Base-by-base conservation (phyloP, 2,888 invertebrate genomes). In the Diadegma fenestrale region DNA sequence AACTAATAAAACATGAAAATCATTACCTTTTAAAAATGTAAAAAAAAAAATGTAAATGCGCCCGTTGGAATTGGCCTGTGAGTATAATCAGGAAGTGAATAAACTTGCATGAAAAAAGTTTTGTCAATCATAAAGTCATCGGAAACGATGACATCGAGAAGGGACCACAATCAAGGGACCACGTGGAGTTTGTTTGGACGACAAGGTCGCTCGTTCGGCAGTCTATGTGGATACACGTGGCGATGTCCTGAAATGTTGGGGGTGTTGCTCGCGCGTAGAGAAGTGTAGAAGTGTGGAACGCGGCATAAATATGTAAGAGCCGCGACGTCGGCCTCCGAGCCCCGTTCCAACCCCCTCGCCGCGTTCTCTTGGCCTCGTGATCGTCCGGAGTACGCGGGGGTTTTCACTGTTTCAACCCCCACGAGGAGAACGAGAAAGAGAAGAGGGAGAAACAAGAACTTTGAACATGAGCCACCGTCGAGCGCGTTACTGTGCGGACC, bases 241-340 rank as follows among this genome's bases (percentile, higher is more conserved):
- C 72, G 75, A 43, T 82, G 79, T 71, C 43, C 17, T 54, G 69
- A 87, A 88, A 88, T 76, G 72, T 82, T 71, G 72, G 82, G 82
- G 80, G 85, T 66, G 82, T 77, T 77, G 82, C 66, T 64, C 61
- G 92, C 92, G 91, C 90, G 72, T 82, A 86, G 77, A 81, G 69
- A 79, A 86, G 84, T 69, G 82, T 71, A 80, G 84, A 84, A 78
- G 91, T 87, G 88, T 89, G 89, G 91, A 90, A 93, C 93, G 93
- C 91, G 93, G 91, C 92, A 93, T 93, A 93, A 93, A 93, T 93
- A 93, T 93, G 93, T 93, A 93, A 93, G 93, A 93, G 92, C 92
- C 88, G 86, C 87, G 88, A 87, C 85, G 88, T 88, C 88, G 85
- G 89, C 90, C 89, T 87, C 91, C 91, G 37, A 69, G 68, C 86